Conservation (phyloP, 2,888 invertebrate species). For the Drosophila histrio region DNA sequence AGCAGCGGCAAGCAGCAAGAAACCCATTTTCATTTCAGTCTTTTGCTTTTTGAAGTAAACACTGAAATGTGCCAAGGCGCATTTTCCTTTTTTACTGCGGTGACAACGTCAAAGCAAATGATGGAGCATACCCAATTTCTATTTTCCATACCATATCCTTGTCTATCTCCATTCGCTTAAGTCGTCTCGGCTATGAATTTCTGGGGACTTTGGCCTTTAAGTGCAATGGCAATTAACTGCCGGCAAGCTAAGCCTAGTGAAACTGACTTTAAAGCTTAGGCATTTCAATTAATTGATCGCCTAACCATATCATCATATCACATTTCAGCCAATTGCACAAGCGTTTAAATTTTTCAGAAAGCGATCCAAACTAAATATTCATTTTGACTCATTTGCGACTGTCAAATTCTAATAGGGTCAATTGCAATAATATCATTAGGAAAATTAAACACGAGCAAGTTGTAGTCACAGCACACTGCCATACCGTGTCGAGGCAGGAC, state of each 20-base stretch:
- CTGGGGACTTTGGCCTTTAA: slow-evolving; percentile 41
- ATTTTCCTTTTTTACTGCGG: slow-evolving; percentile 31
- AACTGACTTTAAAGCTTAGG: slow-evolving; percentile 57
- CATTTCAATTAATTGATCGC: slow-evolving; percentile 65
- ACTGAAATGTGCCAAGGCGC: slow-evolving; percentile 57
- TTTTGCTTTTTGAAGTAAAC: slow-evolving; percentile 63
- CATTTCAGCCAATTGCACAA: slow-evolving; percentile 68
- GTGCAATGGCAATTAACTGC: slow-evolving; percentile 63
- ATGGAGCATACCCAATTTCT: slow-evolving; percentile 27
- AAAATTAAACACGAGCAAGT: slow-evolving; percentile 73
- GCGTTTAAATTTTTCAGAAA: slow-evolving; percentile 45
- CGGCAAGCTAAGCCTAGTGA: slow-evolving; percentile 21
- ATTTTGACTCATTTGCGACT: slow-evolving; percentile 77
- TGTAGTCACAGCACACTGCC: slow-evolving; percentile 32
- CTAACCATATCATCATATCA: slow-evolving; percentile 62
- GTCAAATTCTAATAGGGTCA: slow-evolving; percentile 78
- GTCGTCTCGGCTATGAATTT: slow-evolving; percentile 21
- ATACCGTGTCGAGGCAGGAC: slow-evolving; percentile 50
- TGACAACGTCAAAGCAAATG: slow-evolving; percentile 63
- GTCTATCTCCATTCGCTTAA: background rate
- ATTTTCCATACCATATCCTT: background rate
- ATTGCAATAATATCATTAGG: slow-evolving; percentile 80
- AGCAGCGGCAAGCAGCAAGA: slow-evolving; percentile 35
- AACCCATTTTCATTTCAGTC: slow-evolving; percentile 78
- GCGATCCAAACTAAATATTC: slow-evolving; percentile 66